Evolutionary conservation across 2,888 invertebrate genomes (phyloP).

Genomic region (Scaptomyza polygonia): DNA sequence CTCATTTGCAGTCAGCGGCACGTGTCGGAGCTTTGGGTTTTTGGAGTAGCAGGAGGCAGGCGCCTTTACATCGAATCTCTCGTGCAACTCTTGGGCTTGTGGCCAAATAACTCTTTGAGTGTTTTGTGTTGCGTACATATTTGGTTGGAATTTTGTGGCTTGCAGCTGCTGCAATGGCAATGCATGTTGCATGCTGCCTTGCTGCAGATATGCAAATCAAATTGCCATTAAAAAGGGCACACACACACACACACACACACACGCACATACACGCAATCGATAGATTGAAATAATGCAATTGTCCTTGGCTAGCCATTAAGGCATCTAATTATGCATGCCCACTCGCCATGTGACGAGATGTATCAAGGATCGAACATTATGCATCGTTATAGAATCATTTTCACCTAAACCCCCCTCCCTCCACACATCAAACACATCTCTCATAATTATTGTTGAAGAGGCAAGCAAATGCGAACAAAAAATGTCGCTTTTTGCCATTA

Average conservation of each 20-base stretch:
- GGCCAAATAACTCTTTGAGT: conserved; percentile 27
- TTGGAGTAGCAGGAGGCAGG: conserved; percentile 7
- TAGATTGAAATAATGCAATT: conserved; percentile 50
- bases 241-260: conserved; percentile 1
- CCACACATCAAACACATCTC: conserved; percentile 6
- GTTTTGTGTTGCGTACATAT: conserved; percentile 9
- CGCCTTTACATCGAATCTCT: conserved; percentile 30
- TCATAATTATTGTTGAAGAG: conserved; percentile 44
- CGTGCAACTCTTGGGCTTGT: conserved; percentile 10
- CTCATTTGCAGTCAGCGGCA: conserved; percentile 58
- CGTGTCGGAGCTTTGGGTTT: conserved; percentile 30
- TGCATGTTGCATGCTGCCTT: conserved; percentile 12
- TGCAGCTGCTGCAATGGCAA: not conserved
- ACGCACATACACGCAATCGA: conserved; percentile 48
- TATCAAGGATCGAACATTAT: conserved; percentile 44
- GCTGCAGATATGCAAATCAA: conserved; percentile 56
- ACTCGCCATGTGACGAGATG: conserved; percentile 63
- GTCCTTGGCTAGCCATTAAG: conserved; percentile 69
- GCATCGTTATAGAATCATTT: conserved; percentile 12
- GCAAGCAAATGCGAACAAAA: conserved; percentile 56
- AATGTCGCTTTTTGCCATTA: conserved; percentile 70
- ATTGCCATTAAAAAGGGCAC: conserved; percentile 48
- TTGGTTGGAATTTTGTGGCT: conserved; percentile 10
- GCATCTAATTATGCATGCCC: conserved; percentile 76
- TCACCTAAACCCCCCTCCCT: not conserved